Conservation (phyloP, 2,888 invertebrate species). For the Cataglyphis altisquamis region DNA sequence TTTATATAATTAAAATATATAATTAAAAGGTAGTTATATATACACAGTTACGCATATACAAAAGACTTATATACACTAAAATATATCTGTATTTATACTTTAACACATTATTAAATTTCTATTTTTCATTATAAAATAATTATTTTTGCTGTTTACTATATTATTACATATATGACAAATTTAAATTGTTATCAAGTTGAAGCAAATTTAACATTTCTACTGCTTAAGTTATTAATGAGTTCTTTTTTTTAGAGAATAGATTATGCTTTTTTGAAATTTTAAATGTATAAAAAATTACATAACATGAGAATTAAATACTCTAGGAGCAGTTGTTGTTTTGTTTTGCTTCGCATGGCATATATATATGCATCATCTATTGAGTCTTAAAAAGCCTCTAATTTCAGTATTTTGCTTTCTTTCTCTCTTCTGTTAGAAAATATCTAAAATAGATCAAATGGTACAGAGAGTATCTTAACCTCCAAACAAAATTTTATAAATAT, state of each 20-base stretch:
- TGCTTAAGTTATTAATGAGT: neutral
- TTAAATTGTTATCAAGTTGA: neutral
- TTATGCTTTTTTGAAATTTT: neutral
- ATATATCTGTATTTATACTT: neutral
- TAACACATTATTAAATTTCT: neutral
- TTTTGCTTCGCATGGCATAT: neutral
- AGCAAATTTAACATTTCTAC: neutral
- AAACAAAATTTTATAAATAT: neutral
- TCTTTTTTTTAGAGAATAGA: neutral
- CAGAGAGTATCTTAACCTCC: slow-evolving; percentile 4
- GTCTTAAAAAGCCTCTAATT: neutral
- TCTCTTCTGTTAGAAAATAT: neutral
- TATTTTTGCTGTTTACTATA: neutral
- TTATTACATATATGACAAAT: neutral
- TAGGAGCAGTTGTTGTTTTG: slow-evolving; percentile 9
- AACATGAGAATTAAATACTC: neutral
- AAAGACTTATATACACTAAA: no score
- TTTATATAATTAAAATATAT: no score
- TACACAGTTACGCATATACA: neutral
- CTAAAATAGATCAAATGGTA: neutral
- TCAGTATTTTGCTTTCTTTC: neutral
- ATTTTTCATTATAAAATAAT: neutral
- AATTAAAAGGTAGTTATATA: neutral
- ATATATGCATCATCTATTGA: neutral
- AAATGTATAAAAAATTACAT: slow-evolving; percentile 6